Base-by-base conservation (phyloP, 2,888 invertebrate species). In the Cybosia mesomella region DNA sequence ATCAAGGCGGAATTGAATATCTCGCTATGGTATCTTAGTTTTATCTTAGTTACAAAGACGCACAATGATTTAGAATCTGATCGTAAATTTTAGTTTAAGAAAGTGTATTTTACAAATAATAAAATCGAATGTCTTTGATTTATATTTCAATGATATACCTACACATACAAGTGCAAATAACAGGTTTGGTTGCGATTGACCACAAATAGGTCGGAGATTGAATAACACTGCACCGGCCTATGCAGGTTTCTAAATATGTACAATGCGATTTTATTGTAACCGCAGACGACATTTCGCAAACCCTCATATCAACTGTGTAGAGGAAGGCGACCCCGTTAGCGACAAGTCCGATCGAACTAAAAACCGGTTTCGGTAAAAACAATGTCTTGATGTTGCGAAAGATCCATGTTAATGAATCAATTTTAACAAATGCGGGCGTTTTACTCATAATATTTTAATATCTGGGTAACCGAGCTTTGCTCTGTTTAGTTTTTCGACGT, bases 171-270 rank as follows among this genome's bases (percentile, higher is more conserved):
- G 73, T 76, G 80, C 68, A 65, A 79, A 70, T 75, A 80, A 83
- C 86, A 83, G 80, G 86, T 87, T 85, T 82, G 78, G 71, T 67
- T 72, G 79, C 80, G 85, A 86, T 86, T 89, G 87, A 94, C 94
- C 95, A 85, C 94, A 95, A 94, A 92, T 93, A 89, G 95, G 94
- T 91, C 94, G 91, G 85, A 89, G 86, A 93, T 95, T 92, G 86
- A 91, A 94, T 94, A 93, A 91, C 94, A 88, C 84, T 83, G 86
- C 86, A 85, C 83, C 85, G 86, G 89, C 89, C 85, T 81, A 87
- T 80, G 85, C 92, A 92, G 89, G 92, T 93, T 93, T 92, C 93
- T 94, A 92, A 92, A 92, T 93, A 92, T 89, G 91, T 91, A 87
- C 90, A 90, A 87, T 88, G 83, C 82, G 83, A 89, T 91, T 91